Conservation (phyloP, 1,140 invertebrate species). For the Drosophila ohnishii region DNA sequence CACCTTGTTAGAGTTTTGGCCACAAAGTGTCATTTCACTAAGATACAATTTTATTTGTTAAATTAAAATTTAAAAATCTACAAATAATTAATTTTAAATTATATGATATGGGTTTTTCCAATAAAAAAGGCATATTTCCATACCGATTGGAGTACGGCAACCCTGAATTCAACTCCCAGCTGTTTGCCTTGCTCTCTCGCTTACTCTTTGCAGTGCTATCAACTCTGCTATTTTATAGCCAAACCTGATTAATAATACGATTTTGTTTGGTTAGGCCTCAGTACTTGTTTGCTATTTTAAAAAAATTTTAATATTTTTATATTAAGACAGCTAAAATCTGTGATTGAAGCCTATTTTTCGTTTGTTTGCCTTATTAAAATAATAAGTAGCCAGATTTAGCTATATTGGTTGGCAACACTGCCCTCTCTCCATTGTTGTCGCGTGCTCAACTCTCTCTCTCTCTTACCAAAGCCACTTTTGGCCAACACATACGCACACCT, state of each 20-base stretch:
- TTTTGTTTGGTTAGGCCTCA: not conserved
- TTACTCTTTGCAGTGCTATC: not conserved
- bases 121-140: not conserved
- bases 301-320: too few relatives aligned
- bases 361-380: not conserved
- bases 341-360: not conserved
- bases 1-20: not conserved
- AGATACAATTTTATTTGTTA: not conserved
- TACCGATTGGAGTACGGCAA: conserved; percentile 15
- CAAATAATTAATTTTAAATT: not conserved
- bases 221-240: conserved; percentile 3
- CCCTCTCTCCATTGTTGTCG: conserved; percentile 22
- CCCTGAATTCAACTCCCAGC: conserved; percentile 45
- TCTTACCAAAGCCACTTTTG: conserved; percentile 62
- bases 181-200: conserved; percentile 32
- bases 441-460: conserved; percentile 33
- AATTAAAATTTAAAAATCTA: not conserved
- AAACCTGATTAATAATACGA: not conserved
- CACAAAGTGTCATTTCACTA: too few relatives aligned
- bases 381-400: not conserved
- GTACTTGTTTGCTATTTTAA: too few relatives aligned
- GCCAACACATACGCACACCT: conserved; percentile 62
- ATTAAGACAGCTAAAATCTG: not conserved
- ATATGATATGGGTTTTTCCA: not conserved
- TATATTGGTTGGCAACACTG: conserved; percentile 7